Evolutionary conservation across 2,888 invertebrate genomes (phyloP), one percentile per base, ranked within the genome.

Genomic region (Nezara viridula): DNA sequence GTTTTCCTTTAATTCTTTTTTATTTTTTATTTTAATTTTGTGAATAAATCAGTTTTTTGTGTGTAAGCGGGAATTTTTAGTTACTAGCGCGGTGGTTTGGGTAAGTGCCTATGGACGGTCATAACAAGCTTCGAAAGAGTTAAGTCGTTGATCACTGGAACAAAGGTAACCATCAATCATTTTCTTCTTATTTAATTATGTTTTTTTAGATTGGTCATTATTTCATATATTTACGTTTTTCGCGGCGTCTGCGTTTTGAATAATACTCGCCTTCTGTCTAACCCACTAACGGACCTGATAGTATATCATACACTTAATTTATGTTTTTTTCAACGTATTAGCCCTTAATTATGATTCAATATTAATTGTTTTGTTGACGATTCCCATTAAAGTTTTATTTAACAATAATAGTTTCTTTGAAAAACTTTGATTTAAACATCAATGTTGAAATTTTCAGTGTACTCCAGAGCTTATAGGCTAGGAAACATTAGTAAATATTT

Each of bases 201-300:
- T 81, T 44, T 81, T 14, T 73, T 81, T 50, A 50, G 21, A 50
- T 52, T 50, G 12, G 32, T 5, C 27, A 12, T 86, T 86, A 47
- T 50, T 50, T 50, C 52, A 86, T 50, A 52, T 86, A 52, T 52
- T 32, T 32, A 24, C 27, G 32, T 27, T 50, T 86, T 81, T 81
- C 81, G 81, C 81, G 81, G 81, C 81, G 44, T 81, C n/a, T 81
- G 81, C 81, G 81, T 81, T 81, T 81, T 47, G 44, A 81, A 81
- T 81, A 81, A 81, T 44, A 44, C 81, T 47, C 44, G 44, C 81
- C 44, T 40, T 81, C 24, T 81, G n/a, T 47, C 81, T 81, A 81
- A 81, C 81, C 73, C 66, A 60, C 47, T 88, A 88, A 88, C 73
- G 88, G 88, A 60, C 49, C 60, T 88, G 88, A 88, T 88, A 88